phyloP scores from a whole-genome alignment of 1,140 invertebrate species.

The Conopomorpha cramerella region DNA sequence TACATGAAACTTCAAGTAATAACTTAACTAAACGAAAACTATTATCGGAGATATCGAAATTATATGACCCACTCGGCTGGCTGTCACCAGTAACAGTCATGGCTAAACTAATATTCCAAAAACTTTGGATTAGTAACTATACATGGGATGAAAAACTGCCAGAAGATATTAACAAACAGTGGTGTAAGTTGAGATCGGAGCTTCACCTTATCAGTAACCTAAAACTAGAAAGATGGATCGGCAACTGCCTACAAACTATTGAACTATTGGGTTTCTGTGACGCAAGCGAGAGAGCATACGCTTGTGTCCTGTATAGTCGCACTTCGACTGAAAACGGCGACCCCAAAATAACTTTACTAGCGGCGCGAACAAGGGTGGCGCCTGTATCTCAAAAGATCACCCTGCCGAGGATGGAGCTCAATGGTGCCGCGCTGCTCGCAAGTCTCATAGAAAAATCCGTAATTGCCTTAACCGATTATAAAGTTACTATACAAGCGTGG shows the following conservation, averaged over 20 bases:
- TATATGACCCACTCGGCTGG: slow-evolving; percentile 33
- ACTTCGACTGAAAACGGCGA: slow-evolving; percentile 11
- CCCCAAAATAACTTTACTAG: slow-evolving; percentile 12
- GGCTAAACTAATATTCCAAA: slow-evolving; percentile 40
- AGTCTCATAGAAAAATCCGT: slow-evolving; percentile 16
- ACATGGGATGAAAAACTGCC: slow-evolving; percentile 33
- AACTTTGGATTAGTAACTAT: slow-evolving; percentile 20
- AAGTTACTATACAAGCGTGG: slow-evolving; percentile 9
- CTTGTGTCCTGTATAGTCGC: slow-evolving; percentile 19
- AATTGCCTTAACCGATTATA: slow-evolving; percentile 4
- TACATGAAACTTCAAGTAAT: slow-evolving; percentile 3
- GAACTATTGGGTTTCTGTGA: slow-evolving; percentile 24
- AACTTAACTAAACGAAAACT: slow-evolving; percentile 14
- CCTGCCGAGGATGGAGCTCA: slow-evolving; percentile 52
- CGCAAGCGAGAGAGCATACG: slow-evolving; percentile 15
- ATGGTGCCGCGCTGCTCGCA: slow-evolving; percentile 32
- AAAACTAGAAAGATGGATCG: slow-evolving; percentile 14
- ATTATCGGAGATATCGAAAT: slow-evolving; percentile 20
- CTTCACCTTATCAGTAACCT: slow-evolving; percentile 13
- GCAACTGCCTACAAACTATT: slow-evolving; percentile 4
- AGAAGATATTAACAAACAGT: slow-evolving; percentile 8
- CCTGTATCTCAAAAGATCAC: slow-evolving; percentile 33
- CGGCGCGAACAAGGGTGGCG: slow-evolving; percentile 38
- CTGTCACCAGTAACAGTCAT: slow-evolving; percentile 26
- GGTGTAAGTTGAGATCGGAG: slow-evolving; percentile 11